Evolutionary conservation across 2,113 vertebrate genomes (phyloP).

Genomic region (Channa argus): DNA sequence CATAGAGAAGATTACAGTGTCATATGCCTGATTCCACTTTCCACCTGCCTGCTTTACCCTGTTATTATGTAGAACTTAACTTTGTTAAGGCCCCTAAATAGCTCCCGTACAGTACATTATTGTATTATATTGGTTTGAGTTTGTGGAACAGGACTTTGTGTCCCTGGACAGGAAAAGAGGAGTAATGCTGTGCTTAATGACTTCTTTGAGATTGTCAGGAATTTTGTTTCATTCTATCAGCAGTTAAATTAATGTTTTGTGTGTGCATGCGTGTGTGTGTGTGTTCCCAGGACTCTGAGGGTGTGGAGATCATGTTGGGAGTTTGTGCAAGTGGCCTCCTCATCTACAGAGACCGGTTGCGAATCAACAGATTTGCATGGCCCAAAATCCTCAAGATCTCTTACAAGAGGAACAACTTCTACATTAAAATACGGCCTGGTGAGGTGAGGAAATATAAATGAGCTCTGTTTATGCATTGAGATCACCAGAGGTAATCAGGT

Average conservation of each 20-base stretch:
- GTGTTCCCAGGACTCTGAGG: constrained; percentile 92
- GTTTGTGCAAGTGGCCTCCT: constrained; percentile 96
- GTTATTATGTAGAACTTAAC: constrained; percentile 36
- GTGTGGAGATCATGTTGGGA: constrained; percentile 98
- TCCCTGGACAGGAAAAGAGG: constrained; percentile 5
- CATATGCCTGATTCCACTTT: constrained; percentile 67
- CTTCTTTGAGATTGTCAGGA: constrained; percentile 11
- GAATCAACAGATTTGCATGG: constrained; percentile 98
- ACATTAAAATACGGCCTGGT: constrained; percentile 97
- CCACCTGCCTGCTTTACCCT: constrained; percentile 74
- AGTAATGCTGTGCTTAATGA: not conserved
- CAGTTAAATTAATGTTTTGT: not conserved
- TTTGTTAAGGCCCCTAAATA: constrained; percentile 33
- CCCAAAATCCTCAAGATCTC: constrained; percentile 99
- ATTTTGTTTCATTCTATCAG: not conserved
- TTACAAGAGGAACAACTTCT: constrained; percentile 99
- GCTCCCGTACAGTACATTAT: not conserved
- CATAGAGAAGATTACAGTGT: constrained; percentile 44
- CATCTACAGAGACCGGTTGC: constrained; percentile 94
- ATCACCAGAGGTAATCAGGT: too few relatives aligned
- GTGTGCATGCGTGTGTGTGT: constrained; percentile 28
- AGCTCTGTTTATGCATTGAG: too few relatives aligned
- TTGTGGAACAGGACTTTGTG: constrained; percentile 17
- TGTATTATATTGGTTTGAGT: constrained; percentile 4
- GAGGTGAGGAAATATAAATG: constrained; percentile 85